Evolutionary conservation across 23 tunicate genomes (phyloP), one percentile per base, ranked within the genome.

Genomic region (Styela plicata): DNA sequence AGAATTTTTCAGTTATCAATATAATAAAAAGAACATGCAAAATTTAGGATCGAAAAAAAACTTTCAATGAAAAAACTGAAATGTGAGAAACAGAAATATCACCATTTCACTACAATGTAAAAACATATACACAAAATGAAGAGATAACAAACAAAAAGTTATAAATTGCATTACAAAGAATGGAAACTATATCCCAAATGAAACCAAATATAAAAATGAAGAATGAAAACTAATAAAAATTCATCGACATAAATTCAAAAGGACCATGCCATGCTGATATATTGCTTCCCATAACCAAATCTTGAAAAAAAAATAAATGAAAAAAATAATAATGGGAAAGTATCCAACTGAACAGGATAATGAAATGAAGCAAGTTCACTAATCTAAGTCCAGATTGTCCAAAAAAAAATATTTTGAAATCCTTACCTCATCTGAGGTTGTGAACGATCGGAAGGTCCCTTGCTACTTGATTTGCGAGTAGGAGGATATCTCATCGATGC

Each of bases 381-480:
- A 68, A 68, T 13, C 73, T 23, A 68, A 68, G 73, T 18, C n/a
- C 19, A 21, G 20, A 21, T 19, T 19, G 73, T 13, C 24, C n/a
- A 23, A 29, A 68, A 68, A 61, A 61, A 18, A 20, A 18, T 57
- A 18, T 57, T 57, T 57, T 57, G n/a, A 71, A 71, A 26, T 18
- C 20, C 81, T 28, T 81, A 85, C 88, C 97, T 83, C 78, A 76
- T 74, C 33, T 84, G 87, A 22, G 34, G 1, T 69, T 81, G 82
- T 0, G 79, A 31, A 36, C 96, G 66, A 35, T 90, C 96, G 3
- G 89, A 34, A 16, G 88, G 70, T 57, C 89, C 91, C 79, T 66
- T 87, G 78, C 97, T 92, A 61, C 89, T 87, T 2, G 90, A 68
- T 78, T 87, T 92, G n/a, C 97, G 79, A 1, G 79, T 32, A 20